Base-by-base conservation (phyloP, 2,113 vertebrate genomes). In the Meriones unguiculatus region DNA sequence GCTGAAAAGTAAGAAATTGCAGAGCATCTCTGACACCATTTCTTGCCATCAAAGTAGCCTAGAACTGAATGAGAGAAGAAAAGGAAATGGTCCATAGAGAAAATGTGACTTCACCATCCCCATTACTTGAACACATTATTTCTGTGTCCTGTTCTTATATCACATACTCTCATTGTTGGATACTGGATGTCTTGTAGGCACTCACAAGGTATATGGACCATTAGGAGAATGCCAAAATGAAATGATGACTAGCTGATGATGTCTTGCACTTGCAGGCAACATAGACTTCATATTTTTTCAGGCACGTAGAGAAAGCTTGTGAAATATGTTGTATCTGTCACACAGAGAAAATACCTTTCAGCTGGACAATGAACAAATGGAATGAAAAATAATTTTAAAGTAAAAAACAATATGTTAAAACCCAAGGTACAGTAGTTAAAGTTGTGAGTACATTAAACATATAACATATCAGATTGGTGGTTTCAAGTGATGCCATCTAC, bases 261-360 rank as follows among this genome's bases (percentile, higher is more conserved):
- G 9, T 52, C 90, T 91, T 88, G 25, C 15, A 80, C 86, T 93
- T 70, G 67, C 59, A 87, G 89, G 82, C 81, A 95, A 41, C 41
- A 80, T 84, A 91, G 94, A 87, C 50, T 64, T 69, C 52, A 95
- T 73, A 73, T 85, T 94, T 96, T 96, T 95, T 95, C 54, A 91
- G 62, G 30, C 30, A 52, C 87, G 72, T 41, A 59, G 84, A 87
- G 41, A 78, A 86, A 81, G n/a, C 52, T 52, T 57, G 25, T 89
- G 81, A 96, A 94, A 96, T 32, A 91, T 64, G 52, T 38, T 32
- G 2, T 92, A 78, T 80, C 12, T 89, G 59, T 89, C 52, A 92
- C 93, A 92, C 41, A 18, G 15, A 81, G 35, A 46, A 64, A 15
- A 65, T 8, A 10, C 1, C 46, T 46, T 90, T 64, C 3, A 9